Percentiles rank a stretch among this genome's conserved stretches.
These are phyloP conservation scores for fruit fly (Drosophila melanogaster) DNA, from an alignment of 1,140 invertebrate genomes.

Conservation along the genomic window Release_6_plus_ISO1_MT NT_037436.4:1289501-1290000, in stretches of 20 bases:
- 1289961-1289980: constrained; percentile 11
- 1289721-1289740: too few relatives aligned
- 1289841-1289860: constrained; percentile 51
- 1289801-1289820: not conserved
- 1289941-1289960: constrained; percentile 26
- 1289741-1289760: too few relatives aligned
- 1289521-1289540: not conserved
- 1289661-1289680: too few relatives aligned
- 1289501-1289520: constrained; percentile 21
- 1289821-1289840: constrained; percentile 9
- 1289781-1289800: too few relatives aligned
- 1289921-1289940: constrained; percentile 17
- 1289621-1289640: too few relatives aligned
- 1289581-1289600: not conserved
- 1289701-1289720: too few relatives aligned
- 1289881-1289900: constrained; percentile 47
- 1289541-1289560: too few relatives aligned
- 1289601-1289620: not conserved
- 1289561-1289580: too few relatives aligned
- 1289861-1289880: constrained; percentile 72
- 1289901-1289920: constrained; percentile 28
- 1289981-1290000: constrained; percentile 85
- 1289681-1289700: too few relatives aligned
- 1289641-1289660: too few relatives aligned
- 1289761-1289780: too few relatives aligned